phyloP scores from a whole-genome alignment of 2,797 vertebrate genomes.

The Chromis chromis region DNA sequence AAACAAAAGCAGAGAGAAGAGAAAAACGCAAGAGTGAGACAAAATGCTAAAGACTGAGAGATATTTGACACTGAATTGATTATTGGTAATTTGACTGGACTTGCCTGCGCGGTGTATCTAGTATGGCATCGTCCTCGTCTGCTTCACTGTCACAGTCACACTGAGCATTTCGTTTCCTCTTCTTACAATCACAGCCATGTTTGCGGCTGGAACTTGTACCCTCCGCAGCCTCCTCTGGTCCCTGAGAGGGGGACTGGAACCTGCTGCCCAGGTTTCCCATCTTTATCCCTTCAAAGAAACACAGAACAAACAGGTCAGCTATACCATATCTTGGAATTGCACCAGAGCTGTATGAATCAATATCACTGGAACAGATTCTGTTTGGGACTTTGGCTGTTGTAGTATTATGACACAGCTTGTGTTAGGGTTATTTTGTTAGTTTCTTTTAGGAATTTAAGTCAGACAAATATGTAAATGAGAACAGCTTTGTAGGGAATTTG shows the following conservation, averaged over 20 bases:
- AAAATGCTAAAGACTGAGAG: not conserved
- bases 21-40: constrained; percentile 13
- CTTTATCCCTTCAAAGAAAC: constrained; percentile 16
- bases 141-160: constrained; percentile 88
- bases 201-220: constrained; percentile 60
- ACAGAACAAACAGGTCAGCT: constrained; percentile 16
- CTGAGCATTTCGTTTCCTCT: constrained; percentile 84
- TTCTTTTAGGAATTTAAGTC: not conserved
- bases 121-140: constrained; percentile 85
- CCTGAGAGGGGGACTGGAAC: constrained; percentile 74
- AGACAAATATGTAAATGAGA: too few relatives aligned
- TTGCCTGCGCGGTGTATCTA: constrained; percentile 87
- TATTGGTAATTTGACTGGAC: too few relatives aligned
- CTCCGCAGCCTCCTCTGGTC: constrained; percentile 67
- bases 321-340: not conserved
- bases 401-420: not conserved
- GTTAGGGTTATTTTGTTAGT: not conserved
- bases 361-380: not conserved
- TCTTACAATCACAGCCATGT: constrained; percentile 84
- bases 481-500: too few relatives aligned
- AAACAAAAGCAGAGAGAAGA: constrained; percentile 9
- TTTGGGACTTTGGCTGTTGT: constrained; percentile 10
- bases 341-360: constrained; percentile 4
- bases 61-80: not conserved
- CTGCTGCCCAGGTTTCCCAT: constrained; percentile 82